Conservation (phyloP, 2,113 vertebrate species). For the Sturnira hondurensis region DNA sequence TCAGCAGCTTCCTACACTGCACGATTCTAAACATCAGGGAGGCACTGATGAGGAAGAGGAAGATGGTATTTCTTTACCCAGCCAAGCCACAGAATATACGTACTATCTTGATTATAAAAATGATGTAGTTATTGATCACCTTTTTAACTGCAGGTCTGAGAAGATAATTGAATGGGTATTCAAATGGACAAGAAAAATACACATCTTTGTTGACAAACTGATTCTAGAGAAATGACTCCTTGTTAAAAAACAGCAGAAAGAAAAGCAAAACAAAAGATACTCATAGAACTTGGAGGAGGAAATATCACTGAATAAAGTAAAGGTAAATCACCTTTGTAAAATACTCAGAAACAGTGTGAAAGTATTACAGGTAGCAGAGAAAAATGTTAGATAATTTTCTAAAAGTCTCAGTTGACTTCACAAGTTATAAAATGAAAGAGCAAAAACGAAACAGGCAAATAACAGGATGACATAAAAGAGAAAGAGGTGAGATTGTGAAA, state of each 20-base stretch:
- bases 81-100: neutral
- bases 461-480: neutral
- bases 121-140: neutral
- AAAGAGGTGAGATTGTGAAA: neutral
- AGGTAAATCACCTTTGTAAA: neutral
- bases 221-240: neutral
- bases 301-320: neutral
- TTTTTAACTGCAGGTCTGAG: neutral
- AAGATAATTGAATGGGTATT: neutral
- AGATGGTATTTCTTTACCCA: neutral
- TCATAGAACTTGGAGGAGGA: neutral
- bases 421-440: neutral
- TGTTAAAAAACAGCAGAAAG: neutral
- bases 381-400: neutral
- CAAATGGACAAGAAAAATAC: neutral
- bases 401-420: neutral
- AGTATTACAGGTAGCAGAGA: neutral
- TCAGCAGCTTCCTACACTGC: neutral
- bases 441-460: neutral
- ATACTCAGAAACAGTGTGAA: neutral
- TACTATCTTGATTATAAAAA: neutral
- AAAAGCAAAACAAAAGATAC: neutral
- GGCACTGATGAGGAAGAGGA: neutral
- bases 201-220: neutral
- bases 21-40: neutral